Conservation (phyloP, 30 jellyfish, hydroid and myxozoan species). For the Chironex yamaguchii region DNA sequence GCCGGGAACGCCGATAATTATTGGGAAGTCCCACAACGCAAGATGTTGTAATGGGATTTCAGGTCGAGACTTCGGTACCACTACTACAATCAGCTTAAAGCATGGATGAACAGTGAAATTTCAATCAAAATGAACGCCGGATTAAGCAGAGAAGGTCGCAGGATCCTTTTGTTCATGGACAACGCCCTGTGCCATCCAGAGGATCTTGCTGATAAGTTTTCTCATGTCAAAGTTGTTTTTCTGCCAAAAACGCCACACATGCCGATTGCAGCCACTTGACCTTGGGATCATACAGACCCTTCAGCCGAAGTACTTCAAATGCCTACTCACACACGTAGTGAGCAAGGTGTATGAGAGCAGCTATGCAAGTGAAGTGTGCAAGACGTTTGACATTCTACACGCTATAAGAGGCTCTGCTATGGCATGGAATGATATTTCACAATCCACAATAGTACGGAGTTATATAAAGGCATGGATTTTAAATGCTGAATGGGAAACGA, state of each 20-base stretch:
- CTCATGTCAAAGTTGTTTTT: slow-evolving; percentile 39
- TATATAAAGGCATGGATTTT: too few species aligned
- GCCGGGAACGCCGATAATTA: slow-evolving; percentile 25
- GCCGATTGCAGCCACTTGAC: slow-evolving; percentile 58
- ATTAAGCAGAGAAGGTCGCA: not conserved
- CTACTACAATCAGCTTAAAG: slow-evolving; percentile 41
- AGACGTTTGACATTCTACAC: too few species aligned
- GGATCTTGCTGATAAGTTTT: slow-evolving; percentile 5
- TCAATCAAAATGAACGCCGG: slow-evolving; percentile 17
- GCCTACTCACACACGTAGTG: too few species aligned
- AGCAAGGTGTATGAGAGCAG: too few species aligned
- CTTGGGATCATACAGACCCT: slow-evolving; percentile 55
- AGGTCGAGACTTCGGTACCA: not conserved
- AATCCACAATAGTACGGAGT: too few species aligned
- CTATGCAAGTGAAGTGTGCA: too few species aligned
- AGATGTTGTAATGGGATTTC: slow-evolving; percentile 28
- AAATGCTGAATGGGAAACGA: too few species aligned
- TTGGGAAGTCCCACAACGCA: slow-evolving; percentile 24
- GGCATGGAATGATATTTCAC: too few species aligned
- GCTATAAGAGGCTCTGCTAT: too few species aligned
- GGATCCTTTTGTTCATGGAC: slow-evolving; percentile 43
- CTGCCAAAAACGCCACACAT: slow-evolving; percentile 57
- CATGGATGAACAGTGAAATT: slow-evolving; percentile 65
- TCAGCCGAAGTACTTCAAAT: too few species aligned
- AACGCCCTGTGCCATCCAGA: slow-evolving; percentile 78